Base-by-base conservation (phyloP, 2,113 vertebrate species). In the Eudyptes chrysolophus region DNA sequence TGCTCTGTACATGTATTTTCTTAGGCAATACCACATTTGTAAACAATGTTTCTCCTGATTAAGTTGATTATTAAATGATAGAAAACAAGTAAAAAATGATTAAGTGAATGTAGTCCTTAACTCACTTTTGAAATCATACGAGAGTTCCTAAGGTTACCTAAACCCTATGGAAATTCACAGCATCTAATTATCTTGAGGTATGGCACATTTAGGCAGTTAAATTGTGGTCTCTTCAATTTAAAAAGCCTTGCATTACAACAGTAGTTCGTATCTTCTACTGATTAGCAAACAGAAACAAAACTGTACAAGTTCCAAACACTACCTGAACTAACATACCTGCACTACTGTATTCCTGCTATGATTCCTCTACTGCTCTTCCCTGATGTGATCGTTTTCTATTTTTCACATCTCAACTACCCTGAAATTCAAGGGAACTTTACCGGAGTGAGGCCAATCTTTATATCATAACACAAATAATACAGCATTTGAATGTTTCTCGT, bases 1-100 rank as follows among this genome's bases (percentile, higher is more conserved):
- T 96, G 95, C 88, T 89, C 92, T 95, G 68, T 36, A 86, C 29
- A 7, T 84, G 34, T 30, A 42, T 88, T 78, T 96, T 83, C 60
- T 68, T 81, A 83, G 46, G 46, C 51, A 90, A 66, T 55, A 55
- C 9, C 15, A 27, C 13, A 42, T 84, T 81, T 74, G 10, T 77
- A 89, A 89, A 92, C 10, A 81, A 11, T 2, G 3, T 77, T 87
- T 89, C 36, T 65, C 17, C n/a, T 65, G 10, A 32, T 57, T 30
- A 89, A 81, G 8, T 66, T 85, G 88, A 57, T 94, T 62, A 83
- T 38, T 34, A 93, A 79, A 48, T 84, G 0, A 54, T 12, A 74
- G 72, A 90, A 92, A 93, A 70, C 10, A 77, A 77, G 26, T 54
- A 0, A 54, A 69, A 93, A 72, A 84, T 40, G 10, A 34, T 80